Evolutionary conservation across 2,797 vertebrate species (phyloP).

Genomic region (Rhinella marina): DNA sequence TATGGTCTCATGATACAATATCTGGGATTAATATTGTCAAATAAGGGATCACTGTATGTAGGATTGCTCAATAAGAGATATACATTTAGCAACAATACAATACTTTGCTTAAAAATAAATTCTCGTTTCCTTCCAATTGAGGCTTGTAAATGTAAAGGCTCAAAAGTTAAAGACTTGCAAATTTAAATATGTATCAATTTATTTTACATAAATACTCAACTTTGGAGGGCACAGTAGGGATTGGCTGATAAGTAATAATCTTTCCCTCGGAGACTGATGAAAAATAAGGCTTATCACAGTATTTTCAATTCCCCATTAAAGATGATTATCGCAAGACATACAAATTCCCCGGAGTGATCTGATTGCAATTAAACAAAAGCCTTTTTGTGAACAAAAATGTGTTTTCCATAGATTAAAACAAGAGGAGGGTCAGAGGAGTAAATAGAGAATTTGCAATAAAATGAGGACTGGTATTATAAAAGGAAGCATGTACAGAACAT

Average conservation of each 20-base stretch:
- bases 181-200: conserved; percentile 54
- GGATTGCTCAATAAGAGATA: background rate
- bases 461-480: conserved; percentile 1
- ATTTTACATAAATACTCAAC: conserved; percentile 55
- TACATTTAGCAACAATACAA: background rate
- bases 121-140: background rate
- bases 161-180: conserved; percentile 46
- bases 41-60: background rate
- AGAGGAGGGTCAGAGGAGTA: conserved; percentile 48
- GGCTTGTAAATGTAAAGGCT: conserved; percentile 12
- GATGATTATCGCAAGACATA: conserved; percentile 61
- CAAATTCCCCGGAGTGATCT: conserved; percentile 56
- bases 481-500: background rate
- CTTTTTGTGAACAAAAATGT: conserved; percentile 60
- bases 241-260: conserved; percentile 56
- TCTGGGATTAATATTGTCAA: background rate
- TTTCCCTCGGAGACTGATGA: conserved; percentile 60
- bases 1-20: background rate
- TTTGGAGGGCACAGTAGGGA: conserved; percentile 52
- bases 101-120: background rate
- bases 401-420: conserved; percentile 61
- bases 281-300: conserved; percentile 60
- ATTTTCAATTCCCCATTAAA: conserved; percentile 59
- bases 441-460: conserved; percentile 34
- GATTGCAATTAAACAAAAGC: conserved; percentile 62